Evolutionary conservation across 2,113 vertebrate genomes (phyloP).

Genomic region (Elephas maximus): DNA sequence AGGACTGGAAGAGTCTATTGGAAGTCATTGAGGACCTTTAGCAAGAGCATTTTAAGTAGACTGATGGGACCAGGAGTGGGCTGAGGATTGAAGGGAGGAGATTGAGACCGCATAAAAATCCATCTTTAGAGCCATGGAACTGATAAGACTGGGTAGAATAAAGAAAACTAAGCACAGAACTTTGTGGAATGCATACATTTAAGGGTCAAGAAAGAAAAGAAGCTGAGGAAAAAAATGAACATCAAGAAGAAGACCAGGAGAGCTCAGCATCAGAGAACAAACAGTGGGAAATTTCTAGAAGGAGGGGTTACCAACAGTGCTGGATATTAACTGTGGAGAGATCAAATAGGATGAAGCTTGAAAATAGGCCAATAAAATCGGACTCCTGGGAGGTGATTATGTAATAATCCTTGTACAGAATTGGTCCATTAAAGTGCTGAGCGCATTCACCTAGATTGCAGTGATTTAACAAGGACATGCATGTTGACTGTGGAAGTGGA

Average conservation of each 20-base stretch:
- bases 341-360: neutral
- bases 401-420: slow-evolving; percentile 4
- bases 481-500: neutral
- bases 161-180: neutral
- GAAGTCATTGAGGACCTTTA: neutral
- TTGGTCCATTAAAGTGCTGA: neutral
- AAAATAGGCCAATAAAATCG: slow-evolving; percentile 18
- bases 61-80: neutral
- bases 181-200: neutral
- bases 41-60: neutral
- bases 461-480: neutral
- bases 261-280: neutral
- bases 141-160: neutral
- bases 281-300: slow-evolving; percentile 57
- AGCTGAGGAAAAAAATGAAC: neutral
- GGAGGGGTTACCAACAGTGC: neutral
- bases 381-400: neutral
- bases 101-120: neutral
- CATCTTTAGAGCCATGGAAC: neutral
- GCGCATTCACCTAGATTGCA: neutral
- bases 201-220: neutral
- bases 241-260: neutral
- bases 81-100: neutral
- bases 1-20: neutral
- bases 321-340: slow-evolving; percentile 2